phyloP scores from a whole-genome alignment of 2,888 invertebrate species.

The Glomeris marginata region DNA sequence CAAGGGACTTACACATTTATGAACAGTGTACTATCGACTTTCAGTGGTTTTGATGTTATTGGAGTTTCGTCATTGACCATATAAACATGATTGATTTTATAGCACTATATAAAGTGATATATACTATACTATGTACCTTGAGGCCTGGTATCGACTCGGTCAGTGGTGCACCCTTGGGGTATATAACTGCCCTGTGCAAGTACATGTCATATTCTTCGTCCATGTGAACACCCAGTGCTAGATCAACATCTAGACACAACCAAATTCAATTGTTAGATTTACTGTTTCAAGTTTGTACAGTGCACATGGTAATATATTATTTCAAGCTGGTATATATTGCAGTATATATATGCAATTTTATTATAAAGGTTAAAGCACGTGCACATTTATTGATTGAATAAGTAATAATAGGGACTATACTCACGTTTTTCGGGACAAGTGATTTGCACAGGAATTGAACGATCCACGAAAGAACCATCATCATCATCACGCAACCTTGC shows the following conservation, averaged over 20 bases:
- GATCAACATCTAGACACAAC: constrained; percentile 4
- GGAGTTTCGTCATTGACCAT: not conserved
- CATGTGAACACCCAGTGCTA: constrained; percentile 2
- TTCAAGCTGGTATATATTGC: too few relatives aligned
- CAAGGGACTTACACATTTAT: too few relatives aligned
- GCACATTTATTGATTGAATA: too few relatives aligned
- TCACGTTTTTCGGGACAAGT: constrained; percentile 10
- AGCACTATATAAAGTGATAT: not conserved
- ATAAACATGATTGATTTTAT: not conserved
- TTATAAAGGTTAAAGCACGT: too few relatives aligned
- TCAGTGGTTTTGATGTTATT: not conserved
- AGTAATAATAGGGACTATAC: not conserved
- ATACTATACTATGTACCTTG: constrained; percentile 3
- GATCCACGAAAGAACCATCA: not conserved
- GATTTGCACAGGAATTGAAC: constrained; percentile 5
- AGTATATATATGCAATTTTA: too few relatives aligned
- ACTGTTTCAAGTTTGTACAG: not conserved
- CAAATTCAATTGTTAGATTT: not conserved
- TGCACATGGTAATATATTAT: not conserved
- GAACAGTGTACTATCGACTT: not conserved
- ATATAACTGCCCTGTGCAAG: constrained; percentile 3
- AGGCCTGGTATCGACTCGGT: constrained; percentile 1
- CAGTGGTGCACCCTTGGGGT: constrained; percentile 3
- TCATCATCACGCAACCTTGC: not conserved
- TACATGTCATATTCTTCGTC: constrained; percentile 9